These are phyloP conservation scores for Epinephelus coioides DNA, from an alignment of 2,797 vertebrate species.

Conservation along the genomic window DNA sequence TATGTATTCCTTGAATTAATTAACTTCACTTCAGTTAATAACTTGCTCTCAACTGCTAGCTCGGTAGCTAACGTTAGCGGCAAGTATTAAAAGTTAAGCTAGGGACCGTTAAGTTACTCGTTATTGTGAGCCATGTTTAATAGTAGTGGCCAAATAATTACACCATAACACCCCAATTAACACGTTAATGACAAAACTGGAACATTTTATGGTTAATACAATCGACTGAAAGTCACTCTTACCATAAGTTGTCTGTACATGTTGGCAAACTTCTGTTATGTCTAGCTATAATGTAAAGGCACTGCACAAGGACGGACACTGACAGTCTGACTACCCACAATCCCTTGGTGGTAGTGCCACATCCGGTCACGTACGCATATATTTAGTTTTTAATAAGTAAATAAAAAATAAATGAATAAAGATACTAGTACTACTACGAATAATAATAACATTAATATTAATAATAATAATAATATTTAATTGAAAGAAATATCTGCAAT, in stretches of 20 bases:
- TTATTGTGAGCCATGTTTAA: not conserved
- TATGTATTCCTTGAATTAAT: not conserved
- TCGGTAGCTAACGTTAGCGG: not conserved
- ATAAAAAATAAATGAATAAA: too few species aligned
- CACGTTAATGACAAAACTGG: not conserved
- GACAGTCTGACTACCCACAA: slow-evolving; percentile 41
- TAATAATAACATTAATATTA: not conserved
- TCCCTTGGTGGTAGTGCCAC: slow-evolving; percentile 1
- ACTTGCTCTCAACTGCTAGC: not conserved
- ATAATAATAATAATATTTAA: not conserved
- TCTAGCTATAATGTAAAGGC: not conserved
- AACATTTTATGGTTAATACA: not conserved
- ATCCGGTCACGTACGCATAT: slow-evolving; percentile 13
- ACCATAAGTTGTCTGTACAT: slow-evolving; percentile 75
- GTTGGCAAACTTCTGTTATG: slow-evolving; percentile 4
- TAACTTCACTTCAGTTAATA: not conserved
- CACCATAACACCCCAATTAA: not conserved
- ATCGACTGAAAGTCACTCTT: slow-evolving; percentile 7
- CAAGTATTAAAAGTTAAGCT: not conserved
- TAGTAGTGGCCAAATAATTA: too few species aligned
- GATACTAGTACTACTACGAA: too few species aligned
- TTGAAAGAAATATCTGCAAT: not conserved
- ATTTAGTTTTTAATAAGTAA: too few species aligned
- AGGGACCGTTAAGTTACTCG: not conserved
- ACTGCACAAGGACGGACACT: slow-evolving; percentile 62